A percentile compares a stretch with the other conserved stretches of the same genome.
These are phyloP conservation scores for Lontra canadensis DNA, from an alignment of 2,113 vertebrate genomes.

Conservation along the genomic window DNA sequence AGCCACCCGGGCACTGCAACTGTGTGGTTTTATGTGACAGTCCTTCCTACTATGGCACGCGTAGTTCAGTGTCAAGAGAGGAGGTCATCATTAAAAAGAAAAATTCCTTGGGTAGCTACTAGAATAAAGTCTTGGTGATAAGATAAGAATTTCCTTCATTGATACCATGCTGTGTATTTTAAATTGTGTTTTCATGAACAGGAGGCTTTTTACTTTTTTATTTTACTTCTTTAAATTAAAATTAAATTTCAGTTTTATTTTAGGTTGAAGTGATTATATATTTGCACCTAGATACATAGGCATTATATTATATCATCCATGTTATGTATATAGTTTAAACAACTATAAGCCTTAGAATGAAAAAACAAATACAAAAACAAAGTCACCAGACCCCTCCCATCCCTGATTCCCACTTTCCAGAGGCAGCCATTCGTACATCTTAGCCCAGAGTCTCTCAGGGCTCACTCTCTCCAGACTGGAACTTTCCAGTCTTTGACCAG, in stretches of 20 bases:
- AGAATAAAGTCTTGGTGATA: not conserved
- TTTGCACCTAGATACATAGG: not conserved
- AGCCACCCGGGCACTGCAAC: not conserved
- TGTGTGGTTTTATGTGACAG: not conserved
- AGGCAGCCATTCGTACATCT: not conserved
- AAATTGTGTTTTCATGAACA: not conserved
- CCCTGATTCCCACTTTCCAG: not conserved
- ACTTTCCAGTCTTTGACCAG: not conserved
- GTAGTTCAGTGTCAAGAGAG: not conserved
- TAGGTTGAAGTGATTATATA: not conserved
- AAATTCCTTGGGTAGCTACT: not conserved
- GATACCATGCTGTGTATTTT: not conserved
- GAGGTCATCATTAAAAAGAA: not conserved
- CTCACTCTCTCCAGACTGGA: not conserved
- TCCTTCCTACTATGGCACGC: not conserved
- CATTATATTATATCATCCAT: not conserved
- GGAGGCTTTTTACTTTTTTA: not conserved
- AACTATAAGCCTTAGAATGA: conserved; percentile 4
- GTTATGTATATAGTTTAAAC: not conserved
- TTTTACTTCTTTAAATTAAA: conserved; percentile 46
- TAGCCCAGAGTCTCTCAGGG: not conserved
- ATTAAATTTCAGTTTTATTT: conserved; percentile 42
- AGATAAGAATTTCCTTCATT: not conserved
- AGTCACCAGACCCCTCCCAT: not conserved
- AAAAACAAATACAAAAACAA: not conserved